Evolutionary conservation across 53 echinoderm and acorn worm genomes (phyloP), one percentile per base, ranked within the genome.

Genomic region (Holothuria scabra): DNA sequence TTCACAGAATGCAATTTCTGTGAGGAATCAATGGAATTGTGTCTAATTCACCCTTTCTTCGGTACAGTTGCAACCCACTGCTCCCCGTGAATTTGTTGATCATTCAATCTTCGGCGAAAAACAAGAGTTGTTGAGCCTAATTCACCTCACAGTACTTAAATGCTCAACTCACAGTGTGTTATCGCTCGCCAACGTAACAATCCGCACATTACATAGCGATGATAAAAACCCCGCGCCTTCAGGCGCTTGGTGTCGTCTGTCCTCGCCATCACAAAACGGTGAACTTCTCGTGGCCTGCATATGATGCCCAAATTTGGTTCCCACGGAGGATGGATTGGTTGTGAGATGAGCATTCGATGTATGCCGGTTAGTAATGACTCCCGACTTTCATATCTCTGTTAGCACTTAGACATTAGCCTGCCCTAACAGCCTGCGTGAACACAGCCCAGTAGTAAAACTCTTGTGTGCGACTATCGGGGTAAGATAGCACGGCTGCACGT

Each of bases 251-350:
- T 46, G 19, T 72, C 72, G 72, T 48, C 26, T 48, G 46, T 21
- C 44, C 28, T 35, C 46, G 8, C 24, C 37, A 48, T 25, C 72
- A 72, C 46, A 46, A 72, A 12, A 10, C 48, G 22, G n/a, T 44
- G 46, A 24, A 44, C 46, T 49, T 13, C 72, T 72, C 26, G 44
- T 44, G 46, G 32, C 49, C 72, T 46, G 19, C 72, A 24, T 72
- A 46, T n/a, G 72, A 72, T 72, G 72, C 24, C 72, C 72, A 72
- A 72, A 72, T 72, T 72, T 72, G 72, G 72, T 72, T 72, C 72
- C 72, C 72, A 72, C 48, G 22, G 72, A 48, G 48, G 72, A 22
- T 34, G 35, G 26, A 37, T 72, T 20, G 69, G 24, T 24, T 44
- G 23, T 72, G 72, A 26, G 72, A 72, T 16, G 72, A 72, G 48